Percentiles rank a stretch among this genome's conserved stretches.
phyloP scores from a whole-genome alignment of 2,888 invertebrate species.

The Himalopsyche tibetana region DNA sequence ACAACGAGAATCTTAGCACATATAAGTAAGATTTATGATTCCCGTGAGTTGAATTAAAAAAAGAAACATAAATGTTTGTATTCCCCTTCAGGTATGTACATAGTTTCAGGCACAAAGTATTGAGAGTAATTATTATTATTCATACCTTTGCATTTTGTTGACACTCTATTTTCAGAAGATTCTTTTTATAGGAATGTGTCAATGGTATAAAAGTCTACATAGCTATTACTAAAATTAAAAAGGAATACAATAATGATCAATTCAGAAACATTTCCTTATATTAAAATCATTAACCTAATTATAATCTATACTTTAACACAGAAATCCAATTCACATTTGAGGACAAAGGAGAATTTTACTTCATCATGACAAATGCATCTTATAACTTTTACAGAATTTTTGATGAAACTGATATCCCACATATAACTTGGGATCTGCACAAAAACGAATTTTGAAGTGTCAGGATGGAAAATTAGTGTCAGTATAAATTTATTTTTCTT shows the following conservation, averaged over 20 bases:
- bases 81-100: not conserved
- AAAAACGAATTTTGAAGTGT: not conserved
- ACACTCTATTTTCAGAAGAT: conserved; percentile 31
- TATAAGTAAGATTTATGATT: no score
- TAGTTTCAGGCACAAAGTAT: conserved; percentile 5
- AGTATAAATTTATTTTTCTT: no score
- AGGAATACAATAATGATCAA: conserved; percentile 19
- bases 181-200: conserved; percentile 55
- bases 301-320: not conserved
- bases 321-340: conserved; percentile 13
- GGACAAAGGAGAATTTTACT: not conserved
- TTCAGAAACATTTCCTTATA: conserved; percentile 4
- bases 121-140: not conserved
- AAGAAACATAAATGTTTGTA: not conserved
- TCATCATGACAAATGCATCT: not conserved
- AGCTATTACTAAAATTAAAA: conserved; percentile 31
- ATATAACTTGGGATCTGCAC: not conserved
- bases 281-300: not conserved
- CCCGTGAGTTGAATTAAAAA: not conserved
- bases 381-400: not conserved
- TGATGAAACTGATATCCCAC: not conserved
- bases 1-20: no score
- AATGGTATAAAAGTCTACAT: conserved; percentile 49
- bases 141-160: conserved; percentile 10
- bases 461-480: no score